A percentile compares a stretch with the other conserved stretches of the same genome.
Conservation (phyloP, 2,113 vertebrate genomes). For the Corythaeola cristata region DNA sequence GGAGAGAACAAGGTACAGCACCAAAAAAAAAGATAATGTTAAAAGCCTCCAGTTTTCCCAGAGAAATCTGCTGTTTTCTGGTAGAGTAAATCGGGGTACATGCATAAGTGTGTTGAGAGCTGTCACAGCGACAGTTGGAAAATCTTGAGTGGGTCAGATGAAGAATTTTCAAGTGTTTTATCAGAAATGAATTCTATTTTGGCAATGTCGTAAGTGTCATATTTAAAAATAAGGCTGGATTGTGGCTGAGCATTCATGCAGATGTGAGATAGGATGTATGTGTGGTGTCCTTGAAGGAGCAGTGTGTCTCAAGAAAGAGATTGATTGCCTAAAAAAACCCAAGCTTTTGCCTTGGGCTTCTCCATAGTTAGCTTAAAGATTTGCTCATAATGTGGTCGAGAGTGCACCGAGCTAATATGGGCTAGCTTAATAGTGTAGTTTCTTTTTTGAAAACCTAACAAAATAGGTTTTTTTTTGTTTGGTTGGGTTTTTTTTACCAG, state of each 20-base stretch:
- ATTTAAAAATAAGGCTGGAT: background rate
- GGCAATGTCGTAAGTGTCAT: background rate
- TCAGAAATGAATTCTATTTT: background rate
- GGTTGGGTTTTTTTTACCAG: no score
- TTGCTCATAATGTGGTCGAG: background rate
- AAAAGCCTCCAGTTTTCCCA: background rate
- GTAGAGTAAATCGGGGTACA: background rate
- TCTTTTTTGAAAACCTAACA: background rate
- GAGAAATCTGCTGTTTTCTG: background rate
- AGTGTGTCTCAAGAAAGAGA: background rate
- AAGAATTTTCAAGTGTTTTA: background rate
- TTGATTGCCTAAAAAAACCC: background rate
- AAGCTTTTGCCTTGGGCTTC: background rate
- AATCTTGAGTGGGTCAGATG: background rate
- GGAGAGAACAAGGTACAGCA: background rate
- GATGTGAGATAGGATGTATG: background rate
- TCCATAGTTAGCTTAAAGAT: background rate
- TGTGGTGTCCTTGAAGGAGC: background rate
- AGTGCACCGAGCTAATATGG: background rate
- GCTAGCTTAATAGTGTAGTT: background rate
- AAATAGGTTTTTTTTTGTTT: background rate
- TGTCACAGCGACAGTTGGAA: background rate
- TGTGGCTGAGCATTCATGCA: background rate
- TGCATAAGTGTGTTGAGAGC: background rate
- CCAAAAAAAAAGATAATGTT: background rate